Base-by-base conservation (phyloP, 2,888 invertebrate genomes). In the Resseliella maxima region DNA sequence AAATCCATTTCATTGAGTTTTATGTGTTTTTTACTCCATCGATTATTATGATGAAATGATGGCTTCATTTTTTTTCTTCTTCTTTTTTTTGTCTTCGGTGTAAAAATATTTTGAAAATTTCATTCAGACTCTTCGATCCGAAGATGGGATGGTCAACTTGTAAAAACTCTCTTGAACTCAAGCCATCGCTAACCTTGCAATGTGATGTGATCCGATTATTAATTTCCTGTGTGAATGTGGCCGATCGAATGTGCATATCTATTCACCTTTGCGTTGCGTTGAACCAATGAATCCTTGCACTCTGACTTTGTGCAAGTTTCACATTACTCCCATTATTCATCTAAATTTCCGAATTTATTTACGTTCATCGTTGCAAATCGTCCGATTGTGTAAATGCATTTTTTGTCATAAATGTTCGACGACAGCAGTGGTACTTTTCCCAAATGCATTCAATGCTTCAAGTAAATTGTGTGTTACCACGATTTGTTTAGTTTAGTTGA, bases 181-280 rank as follows among this genome's bases (percentile, higher is more conserved):
- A 31, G 18, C 27, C 31, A n/a, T 31, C 72, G 72, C 2, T 31
- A 72, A 72, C 72, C 72, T 72, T 72, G 72, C n/a, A n/a, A n/a
- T n/a, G n/a, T 31, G 72, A 72, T 72, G 72, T 72, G 72, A 72
- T 72, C 72, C 72, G 72, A 31, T 72, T 72, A 72, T 72, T 72
- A 72, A 72, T 72, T 72, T 72, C 72, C 72, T 72, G 59, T 59
- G 24, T 50, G 59, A 31, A 18, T 72, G 72, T 31, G 72, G 31
- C 12, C 72, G 72, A 72, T 72, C 31, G 72, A 72, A 72, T 31
- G 18, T 31, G 72, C 72, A 72, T 35, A 59, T 59, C 59, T 59
- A 59, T 50, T 59, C 59, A 59, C 59, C 59, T 59, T 59, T 59
- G 50, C 50, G 41, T 50, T 21, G 21, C 50, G 12, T 59, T 27